Conservation (phyloP, 2,113 vertebrate genomes). For the Clupea harengus region DNA sequence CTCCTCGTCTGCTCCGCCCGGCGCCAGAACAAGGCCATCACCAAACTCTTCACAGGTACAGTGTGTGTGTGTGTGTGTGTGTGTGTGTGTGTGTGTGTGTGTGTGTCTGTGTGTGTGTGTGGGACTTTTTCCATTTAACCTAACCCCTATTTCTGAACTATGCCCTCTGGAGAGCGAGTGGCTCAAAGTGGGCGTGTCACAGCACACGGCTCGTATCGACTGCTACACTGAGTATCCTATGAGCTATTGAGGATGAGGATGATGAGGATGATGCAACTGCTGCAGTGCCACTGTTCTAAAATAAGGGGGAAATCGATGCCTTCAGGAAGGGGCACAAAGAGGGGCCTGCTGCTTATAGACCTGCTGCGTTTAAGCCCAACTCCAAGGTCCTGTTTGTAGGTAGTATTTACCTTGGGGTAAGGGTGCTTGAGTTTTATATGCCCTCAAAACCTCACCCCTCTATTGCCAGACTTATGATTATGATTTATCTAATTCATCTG, state of each 20-base stretch:
- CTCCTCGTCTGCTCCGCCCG: slow-evolving; percentile 92
- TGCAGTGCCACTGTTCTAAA: too few species aligned
- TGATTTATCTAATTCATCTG: neutral
- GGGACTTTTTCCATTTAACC: neutral
- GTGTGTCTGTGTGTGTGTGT: neutral
- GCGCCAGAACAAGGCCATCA: slow-evolving; percentile 93
- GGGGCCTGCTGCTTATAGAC: too few species aligned
- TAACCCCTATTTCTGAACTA: neutral
- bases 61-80: neutral
- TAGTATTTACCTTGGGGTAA: neutral
- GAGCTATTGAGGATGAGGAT: too few species aligned
- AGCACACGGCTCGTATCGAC: too few species aligned
- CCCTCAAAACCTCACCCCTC: neutral
- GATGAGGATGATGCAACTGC: too few species aligned
- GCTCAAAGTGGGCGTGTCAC: too few species aligned
- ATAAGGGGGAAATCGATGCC: too few species aligned
- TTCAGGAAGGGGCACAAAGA: too few species aligned
- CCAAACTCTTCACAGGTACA: slow-evolving; percentile 94
- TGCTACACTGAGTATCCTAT: too few species aligned
- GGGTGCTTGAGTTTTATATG: neutral
- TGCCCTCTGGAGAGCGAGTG: neutral
- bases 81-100: slow-evolving; percentile 26
- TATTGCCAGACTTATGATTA: neutral
- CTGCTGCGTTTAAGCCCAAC: too few species aligned
- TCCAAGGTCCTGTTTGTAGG: neutral